Evolutionary conservation across 2,888 invertebrate genomes (phyloP).

Genomic region (Chrysodeixis includens): DNA sequence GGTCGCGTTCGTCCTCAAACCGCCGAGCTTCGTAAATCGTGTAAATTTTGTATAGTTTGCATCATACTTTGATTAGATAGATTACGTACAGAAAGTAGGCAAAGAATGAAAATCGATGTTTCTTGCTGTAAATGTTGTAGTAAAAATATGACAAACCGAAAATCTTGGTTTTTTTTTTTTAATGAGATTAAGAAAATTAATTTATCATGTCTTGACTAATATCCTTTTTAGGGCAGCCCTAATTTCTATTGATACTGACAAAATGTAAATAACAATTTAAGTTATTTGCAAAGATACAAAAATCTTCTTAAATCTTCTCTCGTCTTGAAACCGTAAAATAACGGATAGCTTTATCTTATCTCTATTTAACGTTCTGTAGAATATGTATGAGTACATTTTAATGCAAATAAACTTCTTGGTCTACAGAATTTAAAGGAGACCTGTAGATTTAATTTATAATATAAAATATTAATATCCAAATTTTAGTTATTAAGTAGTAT

Average conservation of each 20-base stretch:
- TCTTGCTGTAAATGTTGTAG: not conserved
- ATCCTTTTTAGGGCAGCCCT: not conserved
- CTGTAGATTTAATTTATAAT: not conserved
- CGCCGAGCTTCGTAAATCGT: not conserved
- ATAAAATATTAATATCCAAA: not conserved
- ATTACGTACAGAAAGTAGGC: too few species aligned
- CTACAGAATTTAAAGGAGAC: too few species aligned
- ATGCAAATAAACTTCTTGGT: too few species aligned
- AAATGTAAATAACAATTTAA: too few species aligned
- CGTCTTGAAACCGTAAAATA: too few species aligned
- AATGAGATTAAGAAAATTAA: not conserved
- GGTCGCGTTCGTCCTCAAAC: not conserved
- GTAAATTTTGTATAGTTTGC: not conserved
- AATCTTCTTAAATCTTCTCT: too few species aligned
- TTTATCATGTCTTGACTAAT: not conserved
- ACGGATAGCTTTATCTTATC: too few species aligned
- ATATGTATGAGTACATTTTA: too few species aligned
- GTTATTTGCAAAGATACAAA: too few species aligned
- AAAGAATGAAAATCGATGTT: not conserved
- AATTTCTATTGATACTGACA: too few species aligned
- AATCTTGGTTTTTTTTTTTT: not conserved
- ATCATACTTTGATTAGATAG: not conserved
- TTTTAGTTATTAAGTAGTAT: not conserved
- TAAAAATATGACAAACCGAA: not conserved
- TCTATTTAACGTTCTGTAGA: too few species aligned